Conservation (phyloP, 2,888 invertebrate species). For the Ephialtes manifestator region DNA sequence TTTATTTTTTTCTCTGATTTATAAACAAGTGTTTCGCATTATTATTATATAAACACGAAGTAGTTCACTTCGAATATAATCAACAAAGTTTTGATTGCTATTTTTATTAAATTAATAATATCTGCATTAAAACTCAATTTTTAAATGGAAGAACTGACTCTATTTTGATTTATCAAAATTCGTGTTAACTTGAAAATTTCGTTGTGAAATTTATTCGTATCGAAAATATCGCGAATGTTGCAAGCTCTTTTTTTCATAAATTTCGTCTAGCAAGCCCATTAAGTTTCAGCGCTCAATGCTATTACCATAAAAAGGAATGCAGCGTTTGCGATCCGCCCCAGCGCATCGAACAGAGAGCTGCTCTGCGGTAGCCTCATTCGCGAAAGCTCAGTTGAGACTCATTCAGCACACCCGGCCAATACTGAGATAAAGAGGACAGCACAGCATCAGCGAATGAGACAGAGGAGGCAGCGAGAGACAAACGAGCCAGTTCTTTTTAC, state of each 20-base stretch:
- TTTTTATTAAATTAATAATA: not conserved
- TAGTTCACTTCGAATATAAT: too few species aligned
- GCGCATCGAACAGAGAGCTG: constrained; percentile 2
- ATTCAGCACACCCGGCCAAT: constrained; percentile 27
- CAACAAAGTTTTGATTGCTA: too few species aligned
- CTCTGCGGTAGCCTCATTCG: constrained; percentile 18
- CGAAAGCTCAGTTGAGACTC: constrained; percentile 18
- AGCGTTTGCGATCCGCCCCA: constrained; percentile 26
- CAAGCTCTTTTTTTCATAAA: not conserved
- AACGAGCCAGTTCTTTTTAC: constrained; percentile 43
- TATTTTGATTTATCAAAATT: not conserved
- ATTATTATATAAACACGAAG: too few species aligned
- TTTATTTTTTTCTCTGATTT: too few species aligned
- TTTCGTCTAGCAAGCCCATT: not conserved
- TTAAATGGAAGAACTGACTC: not conserved
- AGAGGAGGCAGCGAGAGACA: constrained; percentile 15
- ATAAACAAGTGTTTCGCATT: too few species aligned
- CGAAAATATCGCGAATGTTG: not conserved
- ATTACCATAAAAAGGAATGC: constrained; percentile 40
- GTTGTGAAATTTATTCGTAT: not conserved
- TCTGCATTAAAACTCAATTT: not conserved
- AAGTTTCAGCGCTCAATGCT: constrained; percentile 14
- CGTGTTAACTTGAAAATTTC: not conserved
- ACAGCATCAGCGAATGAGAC: constrained; percentile 10
- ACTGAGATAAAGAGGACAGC: constrained; percentile 14